phyloP scores from a whole-genome alignment of 2,797 vertebrate genomes.

The Orestias chungarensis region DNA sequence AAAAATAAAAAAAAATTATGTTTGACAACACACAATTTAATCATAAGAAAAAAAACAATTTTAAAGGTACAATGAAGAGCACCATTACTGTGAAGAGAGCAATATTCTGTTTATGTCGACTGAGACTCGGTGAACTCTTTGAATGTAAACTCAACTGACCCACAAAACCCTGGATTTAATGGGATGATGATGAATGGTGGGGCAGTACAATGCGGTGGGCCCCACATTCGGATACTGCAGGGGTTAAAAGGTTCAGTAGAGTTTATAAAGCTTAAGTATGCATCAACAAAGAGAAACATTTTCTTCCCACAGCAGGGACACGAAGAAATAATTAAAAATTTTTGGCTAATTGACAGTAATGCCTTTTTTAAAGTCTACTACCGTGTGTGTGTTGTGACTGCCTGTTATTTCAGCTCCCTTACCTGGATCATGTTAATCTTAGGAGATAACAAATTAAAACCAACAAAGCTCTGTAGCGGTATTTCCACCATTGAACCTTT shows the following conservation, averaged over 20 bases:
- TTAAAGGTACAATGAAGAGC: constrained; percentile 3
- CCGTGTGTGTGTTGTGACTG: neutral
- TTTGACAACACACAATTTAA: neutral
- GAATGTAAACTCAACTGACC: constrained; percentile 59
- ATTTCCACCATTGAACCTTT: neutral
- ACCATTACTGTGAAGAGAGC: neutral
- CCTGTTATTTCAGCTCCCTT: neutral
- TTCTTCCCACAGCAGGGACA: neutral
- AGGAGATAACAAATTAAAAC: neutral
- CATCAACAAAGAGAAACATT: constrained; percentile 42
- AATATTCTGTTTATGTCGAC: constrained; percentile 38
- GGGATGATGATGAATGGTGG: constrained; percentile 59
- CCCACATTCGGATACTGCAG: constrained; percentile 38
- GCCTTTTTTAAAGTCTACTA: neutral
- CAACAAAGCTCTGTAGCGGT: neutral
- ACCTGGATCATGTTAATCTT: neutral
- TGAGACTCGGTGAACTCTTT: constrained; percentile 49
- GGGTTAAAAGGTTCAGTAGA: constrained; percentile 61
- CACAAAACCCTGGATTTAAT: constrained; percentile 62
- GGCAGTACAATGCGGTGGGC: constrained; percentile 29
- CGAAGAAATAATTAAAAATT: neutral
- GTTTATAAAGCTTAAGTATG: constrained; percentile 54
- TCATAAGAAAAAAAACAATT: neutral
- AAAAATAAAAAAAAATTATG: neutral
- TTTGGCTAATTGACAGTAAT: neutral